A percentile compares a stretch with the other conserved stretches of the same genome.
These are phyloP conservation scores for Archips crataeganus DNA, from an alignment of 2,888 invertebrate genomes.

Conservation along the genomic window DNA sequence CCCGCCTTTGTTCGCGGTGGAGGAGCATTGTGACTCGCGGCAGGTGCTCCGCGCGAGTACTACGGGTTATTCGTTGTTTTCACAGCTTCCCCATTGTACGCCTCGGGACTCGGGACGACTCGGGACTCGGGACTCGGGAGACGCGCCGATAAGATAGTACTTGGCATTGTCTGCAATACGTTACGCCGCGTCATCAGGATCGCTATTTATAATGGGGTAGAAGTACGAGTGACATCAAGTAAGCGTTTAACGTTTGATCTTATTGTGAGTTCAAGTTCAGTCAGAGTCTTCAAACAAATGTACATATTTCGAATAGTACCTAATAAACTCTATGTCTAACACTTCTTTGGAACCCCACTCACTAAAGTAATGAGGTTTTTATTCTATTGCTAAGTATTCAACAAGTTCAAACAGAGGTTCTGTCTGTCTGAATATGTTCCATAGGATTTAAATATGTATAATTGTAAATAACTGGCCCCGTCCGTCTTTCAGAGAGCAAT, in stretches of 20 bases:
- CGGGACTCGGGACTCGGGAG: background rate
- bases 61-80: conserved; percentile 3
- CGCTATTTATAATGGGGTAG: background rate
- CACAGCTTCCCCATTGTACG: conserved; percentile 5
- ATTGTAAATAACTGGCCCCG: too few relatives aligned
- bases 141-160: background rate
- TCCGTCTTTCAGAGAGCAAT: too few relatives aligned
- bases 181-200: conserved; percentile 2
- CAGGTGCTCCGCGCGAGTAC: background rate
- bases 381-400: background rate
- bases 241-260: background rate
- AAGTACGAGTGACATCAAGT: background rate
- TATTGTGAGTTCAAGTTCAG: background rate
- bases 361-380: background rate
- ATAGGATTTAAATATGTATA: too few relatives aligned
- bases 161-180: background rate
- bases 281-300: too few relatives aligned
- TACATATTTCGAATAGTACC: too few relatives aligned
- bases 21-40: background rate
- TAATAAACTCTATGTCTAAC: too few relatives aligned
- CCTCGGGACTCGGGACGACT: background rate
- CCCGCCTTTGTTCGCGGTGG: conserved; percentile 5
- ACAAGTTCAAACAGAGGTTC: too few relatives aligned
- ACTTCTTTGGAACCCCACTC: too few relatives aligned
- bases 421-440: too few relatives aligned